phyloP scores from a whole-genome alignment of 1,140 invertebrate genomes.

The Drosophila bifasciata region DNA sequence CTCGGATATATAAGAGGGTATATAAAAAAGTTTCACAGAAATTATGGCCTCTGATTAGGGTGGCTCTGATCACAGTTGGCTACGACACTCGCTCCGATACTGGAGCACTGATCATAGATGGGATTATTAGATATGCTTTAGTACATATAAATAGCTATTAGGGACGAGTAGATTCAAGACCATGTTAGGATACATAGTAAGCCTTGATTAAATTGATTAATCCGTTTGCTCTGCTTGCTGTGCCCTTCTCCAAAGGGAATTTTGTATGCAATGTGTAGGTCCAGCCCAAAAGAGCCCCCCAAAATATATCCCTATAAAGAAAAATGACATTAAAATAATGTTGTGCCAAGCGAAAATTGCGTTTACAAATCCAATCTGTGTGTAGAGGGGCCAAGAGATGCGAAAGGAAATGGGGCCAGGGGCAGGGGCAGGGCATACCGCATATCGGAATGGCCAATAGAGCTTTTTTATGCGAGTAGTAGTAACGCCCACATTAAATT shows the following conservation, averaged over 20 bases:
- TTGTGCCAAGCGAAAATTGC: slow-evolving; percentile 57
- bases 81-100: too few relatives aligned
- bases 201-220: too few relatives aligned
- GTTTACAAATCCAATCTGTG: slow-evolving; percentile 60
- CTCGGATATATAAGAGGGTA: slow-evolving; percentile 60
- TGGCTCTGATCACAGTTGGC: slow-evolving; percentile 27
- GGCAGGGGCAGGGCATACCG: too few relatives aligned
- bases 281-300: slow-evolving; percentile 23
- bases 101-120: too few relatives aligned
- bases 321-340: slow-evolving; percentile 63
- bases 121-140: too few relatives aligned
- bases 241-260: neutral
- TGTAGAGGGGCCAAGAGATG: neutral
- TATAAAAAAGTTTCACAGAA: slow-evolving; percentile 68
- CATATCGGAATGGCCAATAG: slow-evolving; percentile 11
- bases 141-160: too few relatives aligned
- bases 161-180: too few relatives aligned
- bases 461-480: slow-evolving; percentile 35
- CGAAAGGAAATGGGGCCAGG: slow-evolving; percentile 1
- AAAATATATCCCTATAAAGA: slow-evolving; percentile 17
- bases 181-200: too few relatives aligned
- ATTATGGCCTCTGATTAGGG: slow-evolving; percentile 55
- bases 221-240: too few relatives aligned
- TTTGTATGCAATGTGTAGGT: neutral
- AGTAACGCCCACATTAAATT: slow-evolving; percentile 70